A percentile compares a stretch with the other conserved stretches of the same genome.
Conservation (phyloP, 2,888 invertebrate genomes). For the Smittia sp. region DNA sequence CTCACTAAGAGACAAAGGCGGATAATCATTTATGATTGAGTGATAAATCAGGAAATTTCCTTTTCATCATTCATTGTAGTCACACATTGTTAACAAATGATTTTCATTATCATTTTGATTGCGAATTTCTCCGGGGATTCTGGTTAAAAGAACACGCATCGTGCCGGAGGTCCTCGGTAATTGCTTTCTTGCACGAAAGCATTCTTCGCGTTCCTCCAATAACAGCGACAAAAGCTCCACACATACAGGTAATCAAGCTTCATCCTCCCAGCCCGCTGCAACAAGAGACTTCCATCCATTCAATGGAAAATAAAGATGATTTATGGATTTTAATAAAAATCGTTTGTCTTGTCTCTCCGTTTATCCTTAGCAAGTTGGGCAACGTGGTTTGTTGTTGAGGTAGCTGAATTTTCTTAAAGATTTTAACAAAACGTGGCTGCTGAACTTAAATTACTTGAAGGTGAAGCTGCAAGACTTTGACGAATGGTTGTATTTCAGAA, state of each 20-base stretch:
- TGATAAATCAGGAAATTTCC: background rate
- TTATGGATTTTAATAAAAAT: constrained; percentile 16
- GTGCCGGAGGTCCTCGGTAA: background rate
- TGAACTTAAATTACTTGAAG: too few relatives aligned
- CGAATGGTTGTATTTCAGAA: too few relatives aligned
- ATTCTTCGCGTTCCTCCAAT: background rate
- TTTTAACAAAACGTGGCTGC: background rate
- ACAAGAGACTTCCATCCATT: constrained; percentile 1
- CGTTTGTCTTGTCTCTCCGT: background rate
- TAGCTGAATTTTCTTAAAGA: background rate
- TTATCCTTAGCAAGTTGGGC: background rate
- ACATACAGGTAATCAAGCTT: background rate
- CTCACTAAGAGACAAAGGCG: too few relatives aligned
- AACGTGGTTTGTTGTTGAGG: background rate
- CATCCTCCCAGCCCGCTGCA: background rate
- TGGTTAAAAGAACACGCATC: background rate
- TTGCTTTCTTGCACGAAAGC: constrained; percentile 12
- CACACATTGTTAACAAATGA: constrained; percentile 33
- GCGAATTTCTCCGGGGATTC: background rate
- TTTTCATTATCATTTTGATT: constrained; percentile 39
- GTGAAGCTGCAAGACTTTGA: too few relatives aligned
- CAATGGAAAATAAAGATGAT: constrained; percentile 20
- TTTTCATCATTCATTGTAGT: constrained; percentile 5
- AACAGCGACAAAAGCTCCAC: constrained; percentile 12
- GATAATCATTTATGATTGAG: too few relatives aligned